Percentiles rank a stretch among this genome's conserved stretches.
phyloP scores from a whole-genome alignment of 1,140 invertebrate species.

The Scaptomyza hsui region DNA sequence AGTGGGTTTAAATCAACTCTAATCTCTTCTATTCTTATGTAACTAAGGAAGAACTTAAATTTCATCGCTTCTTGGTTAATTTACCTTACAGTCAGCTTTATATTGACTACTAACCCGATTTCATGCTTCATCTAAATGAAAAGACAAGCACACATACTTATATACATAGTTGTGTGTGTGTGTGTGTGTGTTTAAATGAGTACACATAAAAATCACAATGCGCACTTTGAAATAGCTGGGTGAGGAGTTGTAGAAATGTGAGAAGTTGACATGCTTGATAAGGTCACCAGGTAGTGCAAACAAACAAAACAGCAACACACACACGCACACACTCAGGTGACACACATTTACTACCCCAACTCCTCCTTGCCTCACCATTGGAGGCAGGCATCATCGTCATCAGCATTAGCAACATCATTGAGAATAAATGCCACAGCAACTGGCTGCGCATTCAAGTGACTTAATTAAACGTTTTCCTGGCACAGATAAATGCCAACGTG shows the following conservation, averaged over 20 bases:
- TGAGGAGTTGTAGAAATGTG: slow-evolving; percentile 16
- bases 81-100: background rate
- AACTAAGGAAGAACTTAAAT: too few species aligned
- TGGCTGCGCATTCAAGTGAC: slow-evolving; percentile 72
- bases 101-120: slow-evolving; percentile 38
- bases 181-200: slow-evolving; percentile 21
- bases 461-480: slow-evolving; percentile 72
- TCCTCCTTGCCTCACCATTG: background rate
- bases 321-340: slow-evolving; percentile 12
- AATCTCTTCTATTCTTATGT: too few species aligned
- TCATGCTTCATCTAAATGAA: slow-evolving; percentile 51
- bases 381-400: slow-evolving; percentile 50
- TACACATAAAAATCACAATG: slow-evolving; percentile 54
- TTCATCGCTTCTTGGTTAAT: too few species aligned
- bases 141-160: slow-evolving; percentile 17
- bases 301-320: slow-evolving; percentile 28
- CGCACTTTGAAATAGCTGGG: slow-evolving; percentile 46
- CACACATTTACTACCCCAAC: background rate
- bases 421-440: slow-evolving; percentile 75
- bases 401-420: slow-evolving; percentile 69
- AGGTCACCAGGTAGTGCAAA: slow-evolving; percentile 41
- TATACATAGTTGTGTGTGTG: background rate
- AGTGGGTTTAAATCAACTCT: background rate
- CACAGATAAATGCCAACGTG: slow-evolving; percentile 65
- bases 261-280: slow-evolving; percentile 50